Evolutionary conservation across 2,888 invertebrate genomes (phyloP).

Genomic region (Mechanitis messenoides): DNA sequence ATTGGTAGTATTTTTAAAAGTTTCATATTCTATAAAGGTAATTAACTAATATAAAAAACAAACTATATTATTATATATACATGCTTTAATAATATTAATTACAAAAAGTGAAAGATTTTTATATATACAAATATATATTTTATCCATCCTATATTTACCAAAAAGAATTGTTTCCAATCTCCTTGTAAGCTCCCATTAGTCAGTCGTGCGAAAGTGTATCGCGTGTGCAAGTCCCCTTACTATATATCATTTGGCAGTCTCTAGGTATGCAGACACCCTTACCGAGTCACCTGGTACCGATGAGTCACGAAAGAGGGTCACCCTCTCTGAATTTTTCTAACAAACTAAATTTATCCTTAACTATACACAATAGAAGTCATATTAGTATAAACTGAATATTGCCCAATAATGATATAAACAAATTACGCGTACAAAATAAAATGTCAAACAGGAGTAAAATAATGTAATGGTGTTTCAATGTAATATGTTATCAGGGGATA

Average conservation of each 20-base stretch:
- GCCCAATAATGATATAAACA: slow-evolving; percentile 20
- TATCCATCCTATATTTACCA: too few relatives aligned
- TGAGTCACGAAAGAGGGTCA: slow-evolving; percentile 30
- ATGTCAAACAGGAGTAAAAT: slow-evolving; percentile 11
- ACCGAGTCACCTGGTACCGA: slow-evolving; percentile 30
- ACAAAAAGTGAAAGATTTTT: too few relatives aligned
- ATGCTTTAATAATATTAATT: too few relatives aligned
- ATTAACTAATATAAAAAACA: too few relatives aligned
- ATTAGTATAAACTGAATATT: slow-evolving; percentile 7
- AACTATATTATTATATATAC: neutral
- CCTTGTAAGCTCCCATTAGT: slow-evolving; percentile 12
- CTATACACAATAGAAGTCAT: slow-evolving; percentile 9
- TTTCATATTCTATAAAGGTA: neutral
- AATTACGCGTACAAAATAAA: slow-evolving; percentile 14
- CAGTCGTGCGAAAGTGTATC: slow-evolving; percentile 25
- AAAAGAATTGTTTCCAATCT: neutral
- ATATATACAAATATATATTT: too few relatives aligned
- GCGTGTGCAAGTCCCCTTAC: slow-evolving; percentile 26
- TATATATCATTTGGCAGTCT: slow-evolving; percentile 27
- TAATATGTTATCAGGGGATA: too few relatives aligned
- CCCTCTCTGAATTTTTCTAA: slow-evolving; percentile 21
- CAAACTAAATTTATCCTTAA: slow-evolving; percentile 21
- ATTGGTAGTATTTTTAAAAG: neutral
- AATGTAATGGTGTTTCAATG: too few relatives aligned
- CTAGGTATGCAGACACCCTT: slow-evolving; percentile 29